Evolutionary conservation across 2,113 vertebrate species (phyloP).

Genomic region (Caranx ignobilis): DNA sequence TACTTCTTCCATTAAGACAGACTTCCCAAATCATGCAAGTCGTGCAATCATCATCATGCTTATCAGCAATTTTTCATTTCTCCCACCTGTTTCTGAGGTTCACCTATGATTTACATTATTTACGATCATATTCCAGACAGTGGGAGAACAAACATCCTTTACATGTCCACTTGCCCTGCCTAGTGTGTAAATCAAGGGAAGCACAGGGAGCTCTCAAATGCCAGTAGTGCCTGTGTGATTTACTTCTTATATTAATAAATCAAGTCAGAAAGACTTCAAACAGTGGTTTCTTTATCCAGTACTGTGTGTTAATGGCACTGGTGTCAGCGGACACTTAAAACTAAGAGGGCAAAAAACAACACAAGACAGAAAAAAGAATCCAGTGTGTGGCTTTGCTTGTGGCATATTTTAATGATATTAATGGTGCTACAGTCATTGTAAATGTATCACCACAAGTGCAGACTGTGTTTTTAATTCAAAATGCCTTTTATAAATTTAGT

Average conservation of each 20-base stretch:
- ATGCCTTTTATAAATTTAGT: not conserved
- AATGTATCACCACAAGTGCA: not conserved
- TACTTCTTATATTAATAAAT: conserved; percentile 40
- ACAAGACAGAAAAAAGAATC: not conserved
- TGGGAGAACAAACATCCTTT: conserved; percentile 20
- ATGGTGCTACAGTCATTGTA: not conserved
- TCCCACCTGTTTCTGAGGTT: conserved; percentile 4
- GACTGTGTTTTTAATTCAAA: not conserved
- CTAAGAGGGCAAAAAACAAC: conserved; percentile 5
- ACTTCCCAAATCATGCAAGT: not conserved
- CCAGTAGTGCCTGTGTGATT: conserved; percentile 24
- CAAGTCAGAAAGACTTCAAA: conserved; percentile 23
- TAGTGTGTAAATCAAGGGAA: conserved; percentile 32
- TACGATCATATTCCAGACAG: conserved; percentile 19
- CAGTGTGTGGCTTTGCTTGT: not conserved
- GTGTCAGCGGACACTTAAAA: conserved; percentile 19
- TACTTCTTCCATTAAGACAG: not conserved
- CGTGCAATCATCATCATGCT: too few species aligned
- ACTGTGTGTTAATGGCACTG: conserved; percentile 17
- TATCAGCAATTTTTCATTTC: not conserved
- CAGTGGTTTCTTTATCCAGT: conserved; percentile 17
- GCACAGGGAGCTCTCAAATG: conserved; percentile 6
- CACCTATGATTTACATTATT: conserved; percentile 24
- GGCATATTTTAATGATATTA: not conserved
- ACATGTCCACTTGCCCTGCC: not conserved